Evolutionary conservation across 2,797 vertebrate species (phyloP).

Genomic region (Muscicapa comitata): DNA sequence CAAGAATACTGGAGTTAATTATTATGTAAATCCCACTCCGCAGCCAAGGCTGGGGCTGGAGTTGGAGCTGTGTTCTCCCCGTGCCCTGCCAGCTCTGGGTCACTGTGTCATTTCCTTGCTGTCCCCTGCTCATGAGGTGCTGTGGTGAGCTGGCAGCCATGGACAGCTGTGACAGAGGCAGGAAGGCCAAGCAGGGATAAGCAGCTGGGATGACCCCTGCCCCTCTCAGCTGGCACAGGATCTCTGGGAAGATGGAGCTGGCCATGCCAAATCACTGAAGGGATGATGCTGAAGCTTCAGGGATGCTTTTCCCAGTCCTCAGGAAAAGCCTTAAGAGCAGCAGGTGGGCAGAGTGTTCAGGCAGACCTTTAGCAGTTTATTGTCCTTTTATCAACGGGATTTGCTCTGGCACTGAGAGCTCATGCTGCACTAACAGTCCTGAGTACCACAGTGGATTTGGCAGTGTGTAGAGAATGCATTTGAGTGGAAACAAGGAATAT

Average conservation of each 20-base stretch:
- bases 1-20: slow-evolving; percentile 55
- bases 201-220: fast-evolving
- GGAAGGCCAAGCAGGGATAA: background rate
- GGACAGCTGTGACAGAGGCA: fast-evolving
- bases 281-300: background rate
- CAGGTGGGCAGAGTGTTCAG: background rate
- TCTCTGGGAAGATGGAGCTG: background rate
- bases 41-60: background rate
- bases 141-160: background rate
- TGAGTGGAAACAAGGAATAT: background rate
- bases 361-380: background rate
- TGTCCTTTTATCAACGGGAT: background rate
- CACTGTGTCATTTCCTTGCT: background rate
- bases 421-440: fast-evolving
- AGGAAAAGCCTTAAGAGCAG: background rate
- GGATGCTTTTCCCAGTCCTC: background rate
- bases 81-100: background rate
- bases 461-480: fast-evolving
- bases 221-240: fast-evolving
- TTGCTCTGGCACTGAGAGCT: background rate
- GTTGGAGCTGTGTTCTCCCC: background rate
- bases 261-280: fast-evolving
- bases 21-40: slow-evolving; percentile 54
- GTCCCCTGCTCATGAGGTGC: background rate
- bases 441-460: fast-evolving